Conservation (phyloP, 2,888 invertebrate species). For the Ichneumon xanthorius region DNA sequence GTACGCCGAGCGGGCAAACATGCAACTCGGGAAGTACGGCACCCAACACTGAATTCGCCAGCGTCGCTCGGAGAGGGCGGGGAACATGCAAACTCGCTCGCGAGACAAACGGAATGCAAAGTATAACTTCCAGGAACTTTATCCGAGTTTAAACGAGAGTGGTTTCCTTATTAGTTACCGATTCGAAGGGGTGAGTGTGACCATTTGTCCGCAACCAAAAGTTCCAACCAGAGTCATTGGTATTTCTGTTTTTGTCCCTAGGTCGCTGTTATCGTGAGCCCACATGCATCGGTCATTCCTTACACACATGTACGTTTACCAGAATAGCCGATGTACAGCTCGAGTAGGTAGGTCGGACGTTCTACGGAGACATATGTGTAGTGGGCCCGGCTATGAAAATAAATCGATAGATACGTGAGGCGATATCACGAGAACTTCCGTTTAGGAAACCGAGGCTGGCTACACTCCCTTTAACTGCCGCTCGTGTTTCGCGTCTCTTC, state of each 20-base stretch:
- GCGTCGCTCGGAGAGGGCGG: background rate
- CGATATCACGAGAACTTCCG: conserved; percentile 25
- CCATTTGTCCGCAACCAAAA: background rate
- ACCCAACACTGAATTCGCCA: conserved; percentile 5
- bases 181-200: too few relatives aligned
- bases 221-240: background rate
- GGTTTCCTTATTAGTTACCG: too few relatives aligned
- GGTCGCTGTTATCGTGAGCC: conserved; percentile 45
- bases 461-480: conserved; percentile 16
- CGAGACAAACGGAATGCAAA: too few relatives aligned
- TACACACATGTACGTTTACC: background rate
- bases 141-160: too few relatives aligned
- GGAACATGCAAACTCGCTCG: conserved; percentile 15
- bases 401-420: conserved; percentile 53
- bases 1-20: conserved; percentile 27
- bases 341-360: conserved; percentile 34
- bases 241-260: conserved; percentile 23
- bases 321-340: conserved; percentile 35
- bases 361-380: conserved; percentile 9
- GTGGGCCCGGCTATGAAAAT: conserved; percentile 35
- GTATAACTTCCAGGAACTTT: too few relatives aligned
- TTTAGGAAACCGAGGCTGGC: conserved; percentile 20
- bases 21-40: conserved; percentile 3
- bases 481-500: conserved; percentile 28
- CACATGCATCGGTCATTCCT: conserved; percentile 33